These are phyloP conservation scores for Gymnoscopelus microlampas DNA, from an alignment of 2,797 vertebrate genomes.

Conservation along the genomic window DNA sequence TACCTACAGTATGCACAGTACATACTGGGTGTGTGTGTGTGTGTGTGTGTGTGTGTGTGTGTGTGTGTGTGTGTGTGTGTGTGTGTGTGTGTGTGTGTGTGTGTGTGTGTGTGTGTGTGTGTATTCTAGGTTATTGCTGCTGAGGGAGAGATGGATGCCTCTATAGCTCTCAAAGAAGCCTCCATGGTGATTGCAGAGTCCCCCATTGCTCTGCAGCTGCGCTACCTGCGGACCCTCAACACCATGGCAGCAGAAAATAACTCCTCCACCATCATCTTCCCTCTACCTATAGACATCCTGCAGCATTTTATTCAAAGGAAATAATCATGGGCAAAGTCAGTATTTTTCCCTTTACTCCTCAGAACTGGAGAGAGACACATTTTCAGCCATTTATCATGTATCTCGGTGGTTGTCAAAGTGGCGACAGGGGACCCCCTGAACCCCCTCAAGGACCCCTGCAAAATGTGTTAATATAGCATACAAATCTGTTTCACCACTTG, in stretches of 20 bases:
- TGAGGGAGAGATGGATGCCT: conserved; percentile 80
- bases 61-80: not conserved
- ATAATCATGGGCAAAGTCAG: no score
- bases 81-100: conserved; percentile 1
- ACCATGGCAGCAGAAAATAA: conserved; percentile 80
- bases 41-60: not conserved
- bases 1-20: no score
- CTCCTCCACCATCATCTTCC: conserved; percentile 85
- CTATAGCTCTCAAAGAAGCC: conserved; percentile 82
- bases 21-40: not conserved
- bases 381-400: not conserved
- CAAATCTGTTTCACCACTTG: no score
- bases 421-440: no score
- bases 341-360: not conserved
- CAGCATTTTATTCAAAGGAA: conserved; percentile 54
- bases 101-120: not conserved
- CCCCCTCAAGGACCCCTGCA: no score
- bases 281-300: conserved; percentile 80
- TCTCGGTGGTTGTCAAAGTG: no score
- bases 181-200: conserved; percentile 81
- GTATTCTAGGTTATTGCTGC: conserved; percentile 59
- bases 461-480: no score
- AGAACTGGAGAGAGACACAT: conserved; percentile 3
- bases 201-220: conserved; percentile 80
- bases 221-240: conserved; percentile 83